Percentiles rank a stretch among this genome's conserved stretches.
Evolutionary conservation across 2,888 invertebrate species (phyloP).

Genomic region (Hylaea fasciaria): DNA sequence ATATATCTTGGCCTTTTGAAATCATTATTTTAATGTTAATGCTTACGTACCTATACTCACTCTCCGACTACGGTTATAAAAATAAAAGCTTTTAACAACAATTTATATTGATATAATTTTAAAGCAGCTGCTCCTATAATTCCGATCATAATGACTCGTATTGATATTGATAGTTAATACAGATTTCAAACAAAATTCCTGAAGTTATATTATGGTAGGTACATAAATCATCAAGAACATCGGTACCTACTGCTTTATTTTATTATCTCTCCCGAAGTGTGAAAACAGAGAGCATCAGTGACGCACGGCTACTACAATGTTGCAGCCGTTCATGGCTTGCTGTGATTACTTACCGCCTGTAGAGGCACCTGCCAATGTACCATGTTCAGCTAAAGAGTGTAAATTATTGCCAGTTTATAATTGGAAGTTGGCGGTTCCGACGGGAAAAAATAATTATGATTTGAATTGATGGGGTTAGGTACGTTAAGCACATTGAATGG

Average conservation of each 20-base stretch:
- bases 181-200: conserved; percentile 4
- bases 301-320: conserved; percentile 19
- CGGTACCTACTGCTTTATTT: conserved; percentile 9
- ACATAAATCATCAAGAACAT: conserved; percentile 20
- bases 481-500: no score
- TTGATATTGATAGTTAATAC: background rate
- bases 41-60: no score
- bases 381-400: conserved; percentile 18
- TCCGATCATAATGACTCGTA: no score
- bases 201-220: conserved; percentile 15
- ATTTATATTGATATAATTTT: no score
- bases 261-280: conserved; percentile 12
- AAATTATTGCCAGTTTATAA: conserved; percentile 24
- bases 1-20: no score
- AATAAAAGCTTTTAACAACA: no score
- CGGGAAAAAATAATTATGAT: background rate
- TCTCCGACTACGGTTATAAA: no score
- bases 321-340: conserved; percentile 16
- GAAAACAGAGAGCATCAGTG: conserved; percentile 12
- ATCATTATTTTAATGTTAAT: no score
- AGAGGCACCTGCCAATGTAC: conserved; percentile 13
- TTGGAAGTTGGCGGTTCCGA: conserved; percentile 6
- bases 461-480: no score
- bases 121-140: no score
- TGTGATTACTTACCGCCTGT: conserved; percentile 26